These are phyloP conservation scores for Umimayanthus chanpuru DNA, from an alignment of 92 coral and sea anemone genomes.

Conservation along the genomic window DNA sequence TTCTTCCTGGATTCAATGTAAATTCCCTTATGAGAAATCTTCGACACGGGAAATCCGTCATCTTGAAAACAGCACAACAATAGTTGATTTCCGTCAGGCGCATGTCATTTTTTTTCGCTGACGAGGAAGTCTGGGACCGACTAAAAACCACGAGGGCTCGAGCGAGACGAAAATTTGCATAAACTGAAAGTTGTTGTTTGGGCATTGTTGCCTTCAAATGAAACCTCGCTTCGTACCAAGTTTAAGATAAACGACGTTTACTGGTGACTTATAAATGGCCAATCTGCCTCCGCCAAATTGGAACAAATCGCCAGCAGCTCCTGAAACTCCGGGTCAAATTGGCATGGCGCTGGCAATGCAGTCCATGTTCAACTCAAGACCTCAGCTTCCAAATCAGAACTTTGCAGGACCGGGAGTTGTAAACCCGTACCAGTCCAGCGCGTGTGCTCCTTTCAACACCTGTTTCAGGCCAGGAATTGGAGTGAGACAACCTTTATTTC, in stretches of 20 bases:
- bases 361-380: not conserved
- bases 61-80: constrained; percentile 9
- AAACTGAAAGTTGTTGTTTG: constrained; percentile 14
- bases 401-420: not conserved
- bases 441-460: not conserved
- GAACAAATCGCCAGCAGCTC: constrained; percentile 28
- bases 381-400: constrained; percentile 9
- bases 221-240: not conserved
- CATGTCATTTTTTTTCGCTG: not conserved
- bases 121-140: constrained; percentile 24
- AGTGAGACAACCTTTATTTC: not conserved
- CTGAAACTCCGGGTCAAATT: constrained; percentile 24
- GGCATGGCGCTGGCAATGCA: constrained; percentile 42
- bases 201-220: not conserved
- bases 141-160: constrained; percentile 5
- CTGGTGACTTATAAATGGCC: constrained; percentile 45
- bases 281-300: constrained; percentile 78
- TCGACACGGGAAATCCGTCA: constrained; percentile 33
- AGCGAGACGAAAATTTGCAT: not conserved
- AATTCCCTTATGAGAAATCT: constrained; percentile 54
- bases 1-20: constrained; percentile 51
- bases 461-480: constrained; percentile 6
- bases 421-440: not conserved
- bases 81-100: not conserved
- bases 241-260: not conserved